phyloP scores from a whole-genome alignment of 2,113 vertebrate species.

The Thymallus thymallus region DNA sequence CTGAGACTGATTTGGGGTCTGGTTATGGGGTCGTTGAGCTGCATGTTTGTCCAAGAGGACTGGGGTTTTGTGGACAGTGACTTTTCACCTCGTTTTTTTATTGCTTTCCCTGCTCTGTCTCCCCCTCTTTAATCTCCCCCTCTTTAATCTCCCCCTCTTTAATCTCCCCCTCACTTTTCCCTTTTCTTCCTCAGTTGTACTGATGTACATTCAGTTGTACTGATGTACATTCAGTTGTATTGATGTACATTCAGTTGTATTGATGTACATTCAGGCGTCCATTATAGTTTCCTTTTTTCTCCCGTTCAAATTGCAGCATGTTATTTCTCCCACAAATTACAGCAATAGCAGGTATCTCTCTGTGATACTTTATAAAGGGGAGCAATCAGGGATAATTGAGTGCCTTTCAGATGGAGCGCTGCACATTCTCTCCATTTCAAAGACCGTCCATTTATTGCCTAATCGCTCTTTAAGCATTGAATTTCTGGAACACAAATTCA shows the following conservation, averaged over 20 bases:
- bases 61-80: neutral
- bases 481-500: conserved; percentile 90
- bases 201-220: too few species aligned
- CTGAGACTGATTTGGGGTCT: neutral
- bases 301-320: conserved; percentile 86
- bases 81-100: conserved; percentile 1
- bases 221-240: too few species aligned
- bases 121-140: neutral
- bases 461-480: conserved; percentile 94
- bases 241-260: too few species aligned
- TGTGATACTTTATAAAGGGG: conserved; percentile 89
- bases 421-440: conserved; percentile 91
- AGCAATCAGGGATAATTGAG: conserved; percentile 96
- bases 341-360: conserved; percentile 94
- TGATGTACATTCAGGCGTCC: conserved; percentile 87
- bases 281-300: conserved; percentile 86
- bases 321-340: conserved; percentile 93
- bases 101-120: neutral
- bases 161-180: neutral
- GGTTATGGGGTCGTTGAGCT: neutral
- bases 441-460: conserved; percentile 89
- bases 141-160: neutral
- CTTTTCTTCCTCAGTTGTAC: conserved; percentile 84
- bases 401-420: conserved; percentile 93
- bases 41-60: neutral